Evolutionary conservation across 2,113 vertebrate genomes (phyloP), one percentile per base, ranked within the genome.

Genomic region (Boleophthalmus pectinirostris): DNA sequence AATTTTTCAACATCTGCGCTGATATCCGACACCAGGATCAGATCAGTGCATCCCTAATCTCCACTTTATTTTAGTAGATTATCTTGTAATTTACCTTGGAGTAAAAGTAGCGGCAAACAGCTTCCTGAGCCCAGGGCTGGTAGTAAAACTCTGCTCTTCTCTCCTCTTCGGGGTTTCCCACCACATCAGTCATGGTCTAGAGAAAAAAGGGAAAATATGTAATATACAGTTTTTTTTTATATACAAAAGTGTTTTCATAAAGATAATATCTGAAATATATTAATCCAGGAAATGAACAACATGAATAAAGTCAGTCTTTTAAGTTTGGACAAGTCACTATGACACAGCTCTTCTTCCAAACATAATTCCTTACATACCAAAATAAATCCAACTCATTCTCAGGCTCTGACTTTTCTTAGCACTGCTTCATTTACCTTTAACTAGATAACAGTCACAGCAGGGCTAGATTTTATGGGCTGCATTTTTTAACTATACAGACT

Each of bases 101-200:
- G 92, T 97, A 99, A 91, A 99, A 99, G 89, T 99, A 99, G 75
- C 98, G 94, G 88, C 97, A 99, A 70, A 98, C 98, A 0, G 98
- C 98, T 82, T 99, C 98, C 89, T 99, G 97, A 69, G 98, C 97
- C 98, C 98, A 99, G 0, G 98, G 97, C 91, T 99, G 98, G 94
- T 97, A 99, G 92, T 99, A 99, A 88, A 99, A 99, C 91, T 99
- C 98, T 0, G 98, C 98, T 87, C 96, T 92, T 6, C 98, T 94
- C 79, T 99, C 98, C 81, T 99, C 98, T 82, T 99, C 98, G 0
- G 97, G 97, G 91, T 99, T 99, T 75, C 95, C 96, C 16, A 98
- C 98, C 14, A 98, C 97, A 60, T 99, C 98, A 0, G 98, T 99
- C 97, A 99, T 99, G 15, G 97, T 96, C 98, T 99, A 90, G 20